These are phyloP conservation scores for Thalassophryne amazonica DNA, from an alignment of 2,797 vertebrate genomes.

Conservation along the genomic window DNA sequence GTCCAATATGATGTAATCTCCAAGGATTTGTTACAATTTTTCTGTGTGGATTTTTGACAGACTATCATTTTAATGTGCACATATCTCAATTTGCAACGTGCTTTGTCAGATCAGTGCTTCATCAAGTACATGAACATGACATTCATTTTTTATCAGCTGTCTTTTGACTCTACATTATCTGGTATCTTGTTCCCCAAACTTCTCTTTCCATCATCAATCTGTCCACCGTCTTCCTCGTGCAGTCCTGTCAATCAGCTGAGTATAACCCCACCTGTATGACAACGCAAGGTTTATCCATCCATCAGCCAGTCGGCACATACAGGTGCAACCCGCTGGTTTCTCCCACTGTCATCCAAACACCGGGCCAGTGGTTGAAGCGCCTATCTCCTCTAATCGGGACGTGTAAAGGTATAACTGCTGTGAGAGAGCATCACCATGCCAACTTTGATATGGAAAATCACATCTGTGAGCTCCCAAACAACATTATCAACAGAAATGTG, in stretches of 20 bases:
- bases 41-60: too few relatives aligned
- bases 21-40: too few relatives aligned
- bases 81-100: too few relatives aligned
- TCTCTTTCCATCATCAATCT: slow-evolving; percentile 2
- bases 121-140: not conserved
- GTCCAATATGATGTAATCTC: too few relatives aligned
- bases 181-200: not conserved
- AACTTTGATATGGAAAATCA: slow-evolving; percentile 65
- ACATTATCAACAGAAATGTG: slow-evolving; percentile 58
- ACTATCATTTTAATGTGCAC: too few relatives aligned
- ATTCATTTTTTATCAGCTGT: too few relatives aligned
- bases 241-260: slow-evolving; percentile 8
- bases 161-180: too few relatives aligned
- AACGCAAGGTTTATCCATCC: slow-evolving; percentile 31
- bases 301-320: slow-evolving; percentile 26
- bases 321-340: slow-evolving; percentile 5
- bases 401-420: slow-evolving; percentile 56
- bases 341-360: slow-evolving; percentile 52
- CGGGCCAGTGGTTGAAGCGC: slow-evolving; percentile 42
- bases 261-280: slow-evolving; percentile 4
- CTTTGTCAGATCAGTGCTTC: too few relatives aligned
- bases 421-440: slow-evolving; percentile 31
- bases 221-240: slow-evolving; percentile 5
- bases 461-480: slow-evolving; percentile 52
- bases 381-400: slow-evolving; percentile 56